Base-by-base conservation (phyloP, 1,140 invertebrate genomes). In the Episyrphus balteatus region DNA sequence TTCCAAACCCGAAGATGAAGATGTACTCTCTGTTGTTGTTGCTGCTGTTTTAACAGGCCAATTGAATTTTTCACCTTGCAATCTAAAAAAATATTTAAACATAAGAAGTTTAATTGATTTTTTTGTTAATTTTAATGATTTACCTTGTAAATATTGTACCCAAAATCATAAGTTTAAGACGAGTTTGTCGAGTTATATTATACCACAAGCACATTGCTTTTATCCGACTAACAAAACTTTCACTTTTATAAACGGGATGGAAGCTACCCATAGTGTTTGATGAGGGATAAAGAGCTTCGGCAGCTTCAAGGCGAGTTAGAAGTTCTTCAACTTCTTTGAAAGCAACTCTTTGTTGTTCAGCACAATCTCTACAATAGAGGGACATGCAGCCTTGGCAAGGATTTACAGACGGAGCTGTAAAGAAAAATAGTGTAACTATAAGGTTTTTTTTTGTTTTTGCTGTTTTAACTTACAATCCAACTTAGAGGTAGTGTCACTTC, bases 191-290 rank as follows among this genome's bases (percentile, higher is more conserved):
- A 0, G 84, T 90, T 66, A 90, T 85, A 65, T 92, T 95, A 59
- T 86, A 88, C 89, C 89, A 95, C 5, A 92, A 70, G 61, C 84
- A 89, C 74, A 95, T 82, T 6, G 87, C 82, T 71, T 81, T 84
- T 7, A 87, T 75, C 55, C 80, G 72, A 2, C 73, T 74, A 11
- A 74, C 75, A 62, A 89, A 88, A 46, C 78, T 72, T 18, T 71
- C 57, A 51, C 77, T 78, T 49, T 73, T 78, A 56, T 86, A 88
- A 6, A 83, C 65, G 2, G 83, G 82, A 73, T 85, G 85, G 46
- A 86, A 76, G 9, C 70, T 60, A 1, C 76, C 80, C 65, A 93
- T 84, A 18, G 84, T 82, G 52, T 81, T 81, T n/a, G 79, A 80
- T 2, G 88, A 91, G 1, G 88, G 88, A 71, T 88, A 95, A 1